These are phyloP conservation scores for Bostrychus sinensis DNA, from an alignment of 2,113 vertebrate species.

Conservation along the genomic window DNA sequence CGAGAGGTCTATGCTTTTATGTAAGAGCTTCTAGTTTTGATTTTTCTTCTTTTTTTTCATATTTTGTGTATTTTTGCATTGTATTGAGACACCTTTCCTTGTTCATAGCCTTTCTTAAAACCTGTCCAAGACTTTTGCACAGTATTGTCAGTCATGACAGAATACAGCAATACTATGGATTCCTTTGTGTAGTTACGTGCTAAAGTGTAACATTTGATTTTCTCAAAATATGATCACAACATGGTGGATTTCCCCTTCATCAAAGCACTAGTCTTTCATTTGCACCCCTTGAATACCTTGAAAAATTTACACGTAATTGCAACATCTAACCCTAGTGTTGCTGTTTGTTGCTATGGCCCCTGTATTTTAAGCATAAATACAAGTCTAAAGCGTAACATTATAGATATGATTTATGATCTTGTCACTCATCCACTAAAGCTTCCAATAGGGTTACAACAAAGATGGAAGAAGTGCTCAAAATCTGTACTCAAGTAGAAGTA, in stretches of 20 bases:
- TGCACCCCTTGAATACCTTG: slow-evolving; percentile 19
- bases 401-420: slow-evolving; percentile 1
- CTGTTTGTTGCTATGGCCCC: slow-evolving; percentile 4
- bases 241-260: slow-evolving; percentile 43
- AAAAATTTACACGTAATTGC: slow-evolving; percentile 8
- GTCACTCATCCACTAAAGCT: slow-evolving; percentile 29
- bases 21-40: no score
- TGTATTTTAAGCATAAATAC: slow-evolving; percentile 1
- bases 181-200: neutral
- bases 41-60: no score
- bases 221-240: slow-evolving; percentile 28
- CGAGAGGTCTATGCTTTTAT: no score
- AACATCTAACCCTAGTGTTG: slow-evolving; percentile 2
- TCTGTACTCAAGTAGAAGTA: neutral
- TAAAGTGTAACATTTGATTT: neutral
- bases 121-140: no score
- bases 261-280: slow-evolving; percentile 32
- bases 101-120: no score
- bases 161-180: neutral
- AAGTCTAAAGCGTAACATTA: neutral
- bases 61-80: no score
- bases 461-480: neutral
- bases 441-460: slow-evolving; percentile 18
- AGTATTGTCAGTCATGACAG: no score
- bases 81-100: no score